Percentiles rank a stretch among this genome's conserved stretches.
Evolutionary conservation across 1,140 invertebrate species (phyloP).

Genomic region (Tetramorium simillimum): DNA sequence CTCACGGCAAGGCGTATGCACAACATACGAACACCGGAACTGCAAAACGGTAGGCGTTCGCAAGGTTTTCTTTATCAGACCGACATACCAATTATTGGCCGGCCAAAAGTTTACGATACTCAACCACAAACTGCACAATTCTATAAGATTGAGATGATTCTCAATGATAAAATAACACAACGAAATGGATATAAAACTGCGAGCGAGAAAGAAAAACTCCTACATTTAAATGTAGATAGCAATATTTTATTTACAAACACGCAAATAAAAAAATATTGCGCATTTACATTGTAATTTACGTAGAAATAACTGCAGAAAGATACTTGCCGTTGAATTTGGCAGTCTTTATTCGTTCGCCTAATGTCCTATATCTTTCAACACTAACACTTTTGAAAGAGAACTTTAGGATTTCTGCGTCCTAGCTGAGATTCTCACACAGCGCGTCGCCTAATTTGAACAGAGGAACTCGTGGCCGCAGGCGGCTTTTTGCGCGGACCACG

Average conservation of each 20-base stretch:
- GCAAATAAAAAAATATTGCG: too few species aligned
- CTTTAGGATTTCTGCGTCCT: neutral
- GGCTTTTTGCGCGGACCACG: slow-evolving; percentile 57
- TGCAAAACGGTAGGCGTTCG: slow-evolving; percentile 65
- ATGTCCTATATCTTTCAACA: neutral
- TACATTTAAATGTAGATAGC: neutral
- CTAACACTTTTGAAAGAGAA: neutral
- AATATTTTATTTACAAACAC: neutral
- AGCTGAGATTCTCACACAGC: slow-evolving; percentile 4
- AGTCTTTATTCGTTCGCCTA: neutral
- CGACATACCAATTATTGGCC: slow-evolving; percentile 64
- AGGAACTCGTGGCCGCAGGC: slow-evolving; percentile 49
- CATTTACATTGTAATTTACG: neutral
- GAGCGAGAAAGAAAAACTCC: neutral
- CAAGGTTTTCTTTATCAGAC: slow-evolving; percentile 71
- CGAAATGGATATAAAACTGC: neutral
- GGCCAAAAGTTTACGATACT: neutral
- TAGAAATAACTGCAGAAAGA: neutral
- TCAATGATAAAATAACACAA: neutral
- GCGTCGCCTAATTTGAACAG: slow-evolving; percentile 44
- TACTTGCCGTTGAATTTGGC: neutral
- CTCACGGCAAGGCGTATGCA: slow-evolving; percentile 31
- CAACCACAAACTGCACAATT: neutral
- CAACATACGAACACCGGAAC: slow-evolving; percentile 20
- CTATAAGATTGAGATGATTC: neutral